Evolutionary conservation across 2,113 vertebrate genomes (phyloP).

Genomic region (Vulpes lagopus): DNA sequence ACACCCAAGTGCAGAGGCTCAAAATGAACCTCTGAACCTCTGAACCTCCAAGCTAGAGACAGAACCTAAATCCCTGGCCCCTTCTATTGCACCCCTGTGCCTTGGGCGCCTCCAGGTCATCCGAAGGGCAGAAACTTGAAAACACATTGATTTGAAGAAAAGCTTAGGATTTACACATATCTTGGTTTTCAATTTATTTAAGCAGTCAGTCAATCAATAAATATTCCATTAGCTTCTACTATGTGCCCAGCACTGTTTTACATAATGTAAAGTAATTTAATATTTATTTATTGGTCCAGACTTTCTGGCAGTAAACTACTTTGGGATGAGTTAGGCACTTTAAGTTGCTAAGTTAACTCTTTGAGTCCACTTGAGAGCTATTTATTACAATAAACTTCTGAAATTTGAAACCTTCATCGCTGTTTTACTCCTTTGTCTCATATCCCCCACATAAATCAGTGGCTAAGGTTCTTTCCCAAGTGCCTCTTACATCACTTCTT

Average conservation of each 20-base stretch:
- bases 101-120: neutral
- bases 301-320: slow-evolving; percentile 61
- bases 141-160: neutral
- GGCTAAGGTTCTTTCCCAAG: slow-evolving; percentile 75
- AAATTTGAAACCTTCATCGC: neutral
- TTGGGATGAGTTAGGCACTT: neutral
- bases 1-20: neutral
- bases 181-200: slow-evolving; percentile 66
- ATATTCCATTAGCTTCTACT: slow-evolving; percentile 58
- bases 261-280: slow-evolving; percentile 71
- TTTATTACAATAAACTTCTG: slow-evolving; percentile 20
- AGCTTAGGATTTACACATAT: slow-evolving; percentile 42
- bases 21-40: slow-evolving; percentile 18
- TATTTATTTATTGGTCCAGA: slow-evolving; percentile 63
- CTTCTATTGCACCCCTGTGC: neutral
- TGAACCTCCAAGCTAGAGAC: neutral
- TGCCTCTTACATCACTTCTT: slow-evolving; percentile 72
- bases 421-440: neutral
- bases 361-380: neutral
- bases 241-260: slow-evolving; percentile 28
- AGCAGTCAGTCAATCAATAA: slow-evolving; percentile 51
- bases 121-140: neutral
- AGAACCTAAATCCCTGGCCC: neutral
- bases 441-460: slow-evolving; percentile 31
- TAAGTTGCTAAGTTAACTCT: slow-evolving; percentile 9